These are phyloP conservation scores for Heliconius sara DNA, from an alignment of 2,888 invertebrate genomes.

Conservation along the genomic window DNA sequence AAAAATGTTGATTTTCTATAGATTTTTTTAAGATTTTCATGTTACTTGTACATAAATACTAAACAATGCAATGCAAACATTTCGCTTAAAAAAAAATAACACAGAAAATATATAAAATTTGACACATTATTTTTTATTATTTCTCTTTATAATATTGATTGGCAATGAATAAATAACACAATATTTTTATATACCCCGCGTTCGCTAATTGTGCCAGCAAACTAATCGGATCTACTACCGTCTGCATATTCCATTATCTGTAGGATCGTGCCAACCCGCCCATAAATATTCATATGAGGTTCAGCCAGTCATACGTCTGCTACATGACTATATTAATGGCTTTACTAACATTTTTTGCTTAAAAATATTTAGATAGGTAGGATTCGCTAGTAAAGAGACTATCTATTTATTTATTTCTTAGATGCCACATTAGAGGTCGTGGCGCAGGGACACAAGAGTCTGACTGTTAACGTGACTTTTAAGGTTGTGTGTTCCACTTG, in stretches of 20 bases:
- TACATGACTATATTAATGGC: slow-evolving; percentile 59
- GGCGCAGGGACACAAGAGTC: no score
- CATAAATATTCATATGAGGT: slow-evolving; percentile 78
- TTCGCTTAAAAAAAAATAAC: not conserved
- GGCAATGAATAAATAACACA: not conserved
- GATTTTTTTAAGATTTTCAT: no score
- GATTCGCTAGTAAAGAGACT: slow-evolving; percentile 30
- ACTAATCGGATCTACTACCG: slow-evolving; percentile 75
- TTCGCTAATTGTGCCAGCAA: slow-evolving; percentile 69
- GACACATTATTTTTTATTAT: no score
- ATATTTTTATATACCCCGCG: slow-evolving; percentile 46
- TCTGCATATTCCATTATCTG: slow-evolving; percentile 80
- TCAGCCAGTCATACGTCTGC: slow-evolving; percentile 60
- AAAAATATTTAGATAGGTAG: slow-evolving; percentile 14
- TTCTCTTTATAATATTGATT: no score
- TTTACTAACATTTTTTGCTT: slow-evolving; percentile 54
- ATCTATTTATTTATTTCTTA: slow-evolving; percentile 57
- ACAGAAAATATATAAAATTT: no score
- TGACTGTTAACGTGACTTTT: no score
- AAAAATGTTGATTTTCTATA: no score
- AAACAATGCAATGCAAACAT: not conserved
- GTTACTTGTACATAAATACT: not conserved
- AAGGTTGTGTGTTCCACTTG: no score
- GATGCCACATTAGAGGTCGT: no score
- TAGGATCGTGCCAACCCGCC: slow-evolving; percentile 70